These are phyloP conservation scores for Druon quercuslanigerum DNA, from an alignment of 1,140 invertebrate species.

Conservation along the genomic window DNA sequence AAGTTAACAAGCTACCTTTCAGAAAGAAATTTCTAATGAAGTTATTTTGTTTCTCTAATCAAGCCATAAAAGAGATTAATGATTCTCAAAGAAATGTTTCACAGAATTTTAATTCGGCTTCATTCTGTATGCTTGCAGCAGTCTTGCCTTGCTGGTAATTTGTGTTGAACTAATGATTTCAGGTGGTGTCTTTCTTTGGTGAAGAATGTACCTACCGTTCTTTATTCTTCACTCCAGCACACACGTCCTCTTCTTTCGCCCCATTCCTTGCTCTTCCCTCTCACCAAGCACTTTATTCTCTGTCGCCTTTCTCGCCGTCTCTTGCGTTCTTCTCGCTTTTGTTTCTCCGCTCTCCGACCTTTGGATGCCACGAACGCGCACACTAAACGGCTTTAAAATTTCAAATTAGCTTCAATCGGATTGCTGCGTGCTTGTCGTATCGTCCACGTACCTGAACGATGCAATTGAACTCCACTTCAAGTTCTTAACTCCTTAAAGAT, in stretches of 20 bases:
- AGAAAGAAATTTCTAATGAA: conserved; percentile 1
- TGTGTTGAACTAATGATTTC: conserved; percentile 31
- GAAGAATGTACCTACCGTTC: conserved; percentile 27
- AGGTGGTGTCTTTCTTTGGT: conserved; percentile 21
- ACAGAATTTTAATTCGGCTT: background rate
- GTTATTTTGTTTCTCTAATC: background rate
- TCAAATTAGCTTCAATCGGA: conserved; percentile 72
- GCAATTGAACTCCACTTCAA: conserved; percentile 62
- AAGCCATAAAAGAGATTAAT: conserved; percentile 21
- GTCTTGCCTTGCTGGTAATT: conserved; percentile 16
- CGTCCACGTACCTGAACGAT: conserved; percentile 51
- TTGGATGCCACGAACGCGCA: conserved; percentile 53
- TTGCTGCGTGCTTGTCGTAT: conserved; percentile 63
- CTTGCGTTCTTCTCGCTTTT: conserved; percentile 48
- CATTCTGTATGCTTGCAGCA: background rate
- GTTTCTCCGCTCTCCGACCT: conserved; percentile 57
- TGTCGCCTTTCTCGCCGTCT: conserved; percentile 37
- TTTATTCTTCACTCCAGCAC: conserved; percentile 16
- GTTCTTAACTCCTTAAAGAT: conserved; percentile 39
- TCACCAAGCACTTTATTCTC: conserved; percentile 49
- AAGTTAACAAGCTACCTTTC: background rate
- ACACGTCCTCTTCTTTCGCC: conserved; percentile 29
- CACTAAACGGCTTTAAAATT: conserved; percentile 65
- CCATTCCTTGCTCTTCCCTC: conserved; percentile 34
- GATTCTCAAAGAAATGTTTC: conserved; percentile 1